Conservation (phyloP, 1,140 invertebrate species). For the Procambarus virginalis region DNA sequence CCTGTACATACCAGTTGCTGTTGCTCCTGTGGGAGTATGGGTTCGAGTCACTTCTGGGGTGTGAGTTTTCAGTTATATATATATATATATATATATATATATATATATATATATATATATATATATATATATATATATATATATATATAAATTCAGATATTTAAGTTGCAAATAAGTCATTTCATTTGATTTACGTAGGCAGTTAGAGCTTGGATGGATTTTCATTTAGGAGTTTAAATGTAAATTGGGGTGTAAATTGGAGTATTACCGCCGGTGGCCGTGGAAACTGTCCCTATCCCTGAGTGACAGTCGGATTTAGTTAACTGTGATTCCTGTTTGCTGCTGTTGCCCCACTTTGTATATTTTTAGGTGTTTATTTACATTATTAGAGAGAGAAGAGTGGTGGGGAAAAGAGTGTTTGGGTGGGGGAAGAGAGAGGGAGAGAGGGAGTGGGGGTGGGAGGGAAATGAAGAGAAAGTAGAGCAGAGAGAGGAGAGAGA, state of each 20-base stretch:
- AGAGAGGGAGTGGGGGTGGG: not conserved
- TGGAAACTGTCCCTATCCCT: not conserved
- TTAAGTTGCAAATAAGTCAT: not conserved
- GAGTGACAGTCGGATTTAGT: not conserved
- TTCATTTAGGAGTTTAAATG: slow-evolving; percentile 1
- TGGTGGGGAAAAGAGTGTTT: not conserved
- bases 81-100: slow-evolving; percentile 8
- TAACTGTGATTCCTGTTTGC: too few species aligned
- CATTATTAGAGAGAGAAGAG: not conserved
- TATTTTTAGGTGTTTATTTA: too few species aligned
- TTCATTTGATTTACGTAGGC: not conserved
- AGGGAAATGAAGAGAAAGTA: not conserved
- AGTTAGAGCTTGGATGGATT: slow-evolving; percentile 2
- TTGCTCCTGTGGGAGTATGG: too few species aligned
- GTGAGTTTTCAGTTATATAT: not conserved
- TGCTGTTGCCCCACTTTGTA: too few species aligned
- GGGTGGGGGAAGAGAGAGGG: not conserved
- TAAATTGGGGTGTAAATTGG: not conserved
- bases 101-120: not conserved
- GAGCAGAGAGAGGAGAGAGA: too few species aligned
- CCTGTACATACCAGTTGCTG: not conserved
- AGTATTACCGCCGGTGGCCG: not conserved
- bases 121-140: too few species aligned
- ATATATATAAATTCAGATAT: not conserved
- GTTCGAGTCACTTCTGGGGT: too few species aligned